Percentiles rank a stretch among this genome's conserved stretches.
Evolutionary conservation across 2,113 vertebrate genomes (phyloP).

Genomic region (Pungitius pungitius): DNA sequence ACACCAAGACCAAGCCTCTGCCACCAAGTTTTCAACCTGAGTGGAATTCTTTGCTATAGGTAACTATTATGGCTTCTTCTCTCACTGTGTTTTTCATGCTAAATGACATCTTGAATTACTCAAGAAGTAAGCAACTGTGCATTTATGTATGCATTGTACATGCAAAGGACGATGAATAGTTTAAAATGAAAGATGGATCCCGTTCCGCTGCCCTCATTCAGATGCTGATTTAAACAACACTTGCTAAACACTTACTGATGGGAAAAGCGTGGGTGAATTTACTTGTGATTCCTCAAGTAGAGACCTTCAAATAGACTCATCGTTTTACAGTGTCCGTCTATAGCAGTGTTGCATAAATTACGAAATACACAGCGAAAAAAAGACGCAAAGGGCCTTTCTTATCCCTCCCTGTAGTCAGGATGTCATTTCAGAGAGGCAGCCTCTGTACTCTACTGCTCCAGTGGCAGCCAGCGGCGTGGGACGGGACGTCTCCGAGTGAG

Average conservation of each 20-base stretch:
- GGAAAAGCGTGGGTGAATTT: background rate
- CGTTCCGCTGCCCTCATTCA: background rate
- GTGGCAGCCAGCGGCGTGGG: constrained; percentile 31
- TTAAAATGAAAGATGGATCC: constrained; percentile 6
- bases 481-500: constrained; percentile 24
- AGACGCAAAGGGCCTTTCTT: constrained; percentile 21
- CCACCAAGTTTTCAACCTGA: constrained; percentile 24
- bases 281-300: background rate
- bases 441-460: constrained; percentile 18
- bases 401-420: constrained; percentile 36
- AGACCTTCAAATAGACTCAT: constrained; percentile 12
- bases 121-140: background rate
- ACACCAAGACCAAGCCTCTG: constrained; percentile 29
- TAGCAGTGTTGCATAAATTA: constrained; percentile 10
- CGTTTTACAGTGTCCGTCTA: background rate
- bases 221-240: constrained; percentile 6
- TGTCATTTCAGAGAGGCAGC: constrained; percentile 47
- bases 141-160: constrained; percentile 13
- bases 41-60: background rate
- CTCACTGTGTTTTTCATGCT: constrained; percentile 11
- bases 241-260: background rate
- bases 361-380: constrained; percentile 1
- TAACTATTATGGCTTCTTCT: constrained; percentile 15
- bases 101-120: constrained; percentile 24
- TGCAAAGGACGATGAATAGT: constrained; percentile 11